Conservation (phyloP, 2,888 invertebrate genomes). For the Vannuccia rotundouncinata region DNA sequence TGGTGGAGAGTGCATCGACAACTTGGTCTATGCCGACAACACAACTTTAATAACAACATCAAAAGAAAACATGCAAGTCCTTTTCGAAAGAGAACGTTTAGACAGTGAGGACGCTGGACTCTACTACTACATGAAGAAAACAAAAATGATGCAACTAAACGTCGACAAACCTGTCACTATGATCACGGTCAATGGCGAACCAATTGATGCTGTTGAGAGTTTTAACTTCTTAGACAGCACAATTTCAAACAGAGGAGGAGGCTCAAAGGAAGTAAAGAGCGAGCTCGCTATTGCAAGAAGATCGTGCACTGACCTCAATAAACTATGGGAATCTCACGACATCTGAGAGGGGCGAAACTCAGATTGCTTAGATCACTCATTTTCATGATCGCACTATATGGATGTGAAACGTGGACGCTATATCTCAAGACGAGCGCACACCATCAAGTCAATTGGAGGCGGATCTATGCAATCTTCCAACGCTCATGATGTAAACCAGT, state of each 20-base stretch:
- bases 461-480: too few species aligned
- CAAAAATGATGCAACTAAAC: neutral
- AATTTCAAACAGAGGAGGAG: neutral
- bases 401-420: neutral
- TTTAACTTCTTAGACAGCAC: neutral
- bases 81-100: neutral
- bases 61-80: neutral
- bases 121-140: neutral
- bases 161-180: neutral
- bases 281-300: neutral
- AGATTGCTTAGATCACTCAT: neutral
- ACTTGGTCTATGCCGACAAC: neutral
- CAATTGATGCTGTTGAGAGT: neutral
- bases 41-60: neutral
- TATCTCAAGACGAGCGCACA: neutral
- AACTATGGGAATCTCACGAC: neutral
- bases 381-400: neutral
- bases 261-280: neutral
- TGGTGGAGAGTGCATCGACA: neutral
- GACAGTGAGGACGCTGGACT: neutral
- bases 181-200: neutral
- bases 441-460: too few species aligned
- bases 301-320: neutral
- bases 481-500: too few species aligned
- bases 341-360: neutral